Percentiles rank a stretch among this genome's conserved stretches.
Evolutionary conservation across 2,888 invertebrate genomes (phyloP).

Genomic region (Gasteruption jaculator): DNA sequence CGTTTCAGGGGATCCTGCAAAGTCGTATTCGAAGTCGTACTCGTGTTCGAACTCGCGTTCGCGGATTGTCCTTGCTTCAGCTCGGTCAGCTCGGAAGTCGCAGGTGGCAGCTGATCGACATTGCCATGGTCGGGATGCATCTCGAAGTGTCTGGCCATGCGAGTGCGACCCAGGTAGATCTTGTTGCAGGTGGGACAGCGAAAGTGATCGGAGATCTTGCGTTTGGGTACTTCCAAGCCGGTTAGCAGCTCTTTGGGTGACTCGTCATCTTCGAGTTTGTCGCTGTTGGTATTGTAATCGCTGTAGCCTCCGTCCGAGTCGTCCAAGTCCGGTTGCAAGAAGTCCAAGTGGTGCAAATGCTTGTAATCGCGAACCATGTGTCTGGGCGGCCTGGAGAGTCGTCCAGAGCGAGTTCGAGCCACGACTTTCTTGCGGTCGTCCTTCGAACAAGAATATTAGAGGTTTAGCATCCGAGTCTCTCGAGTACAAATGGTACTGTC

Average conservation of each 20-base stretch:
- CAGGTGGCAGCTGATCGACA: constrained; percentile 44
- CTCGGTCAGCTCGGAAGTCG: constrained; percentile 40
- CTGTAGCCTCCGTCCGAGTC: constrained; percentile 60
- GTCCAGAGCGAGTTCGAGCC: constrained; percentile 56
- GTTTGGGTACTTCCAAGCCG: constrained; percentile 46
- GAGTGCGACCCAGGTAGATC: constrained; percentile 60
- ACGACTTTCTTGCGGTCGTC: constrained; percentile 54
- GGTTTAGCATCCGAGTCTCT: no score
- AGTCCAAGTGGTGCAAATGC: constrained; percentile 56
- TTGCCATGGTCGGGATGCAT: constrained; percentile 61
- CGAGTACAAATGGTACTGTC: no score
- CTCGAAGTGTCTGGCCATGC: constrained; percentile 61
- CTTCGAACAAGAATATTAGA: no score
- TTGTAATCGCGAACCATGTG: constrained; percentile 62
- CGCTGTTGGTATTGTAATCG: constrained; percentile 52
- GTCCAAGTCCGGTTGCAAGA: constrained; percentile 56
- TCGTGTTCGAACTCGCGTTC: constrained; percentile 3
- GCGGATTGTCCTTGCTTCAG: constrained; percentile 38
- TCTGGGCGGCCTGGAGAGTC: constrained; percentile 59
- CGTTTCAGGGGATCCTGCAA: constrained; percentile 38
- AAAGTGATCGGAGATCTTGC: constrained; percentile 55
- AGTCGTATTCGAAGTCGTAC: constrained; percentile 9
- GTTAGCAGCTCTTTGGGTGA: constrained; percentile 39
- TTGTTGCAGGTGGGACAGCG: constrained; percentile 64
- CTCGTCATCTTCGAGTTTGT: constrained; percentile 38